These are phyloP conservation scores for Rhea americana DNA, from an alignment of 2,113 vertebrate genomes.

Conservation along the genomic window DNA sequence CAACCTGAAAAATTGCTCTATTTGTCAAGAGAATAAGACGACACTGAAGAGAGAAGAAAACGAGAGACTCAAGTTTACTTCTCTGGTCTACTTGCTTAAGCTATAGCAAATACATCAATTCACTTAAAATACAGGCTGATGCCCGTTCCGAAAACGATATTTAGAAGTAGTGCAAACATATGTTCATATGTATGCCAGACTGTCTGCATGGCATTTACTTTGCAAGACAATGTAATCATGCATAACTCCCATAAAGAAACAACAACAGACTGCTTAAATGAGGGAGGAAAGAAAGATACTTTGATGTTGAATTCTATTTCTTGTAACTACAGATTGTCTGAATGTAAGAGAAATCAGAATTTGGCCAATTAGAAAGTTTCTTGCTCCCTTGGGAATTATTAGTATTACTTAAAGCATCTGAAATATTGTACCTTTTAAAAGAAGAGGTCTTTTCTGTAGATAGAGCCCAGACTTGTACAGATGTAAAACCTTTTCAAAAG, in stretches of 20 bases:
- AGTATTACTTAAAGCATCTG: background rate
- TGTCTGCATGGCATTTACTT: background rate
- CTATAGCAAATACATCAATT: background rate
- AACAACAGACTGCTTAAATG: background rate
- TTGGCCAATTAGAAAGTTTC: background rate
- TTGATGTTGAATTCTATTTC: background rate
- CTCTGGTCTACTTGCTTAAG: background rate
- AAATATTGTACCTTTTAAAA: constrained; percentile 78
- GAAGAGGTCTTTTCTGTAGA: constrained; percentile 78
- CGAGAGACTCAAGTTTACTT: background rate
- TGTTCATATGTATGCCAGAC: background rate
- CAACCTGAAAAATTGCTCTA: background rate
- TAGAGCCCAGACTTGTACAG: constrained; percentile 88
- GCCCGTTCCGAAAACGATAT: background rate
- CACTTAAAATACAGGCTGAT: background rate
- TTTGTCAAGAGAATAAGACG: background rate
- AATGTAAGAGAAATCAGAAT: background rate
- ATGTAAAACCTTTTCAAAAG: constrained; percentile 87
- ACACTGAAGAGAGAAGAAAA: background rate
- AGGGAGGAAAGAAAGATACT: background rate
- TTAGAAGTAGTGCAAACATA: background rate
- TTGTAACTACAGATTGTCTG: background rate
- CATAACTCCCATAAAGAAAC: background rate
- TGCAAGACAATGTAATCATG: background rate
- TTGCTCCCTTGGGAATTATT: accelerated